Conservation (phyloP, 2,797 vertebrate genomes). For the Forpus xanthops region DNA sequence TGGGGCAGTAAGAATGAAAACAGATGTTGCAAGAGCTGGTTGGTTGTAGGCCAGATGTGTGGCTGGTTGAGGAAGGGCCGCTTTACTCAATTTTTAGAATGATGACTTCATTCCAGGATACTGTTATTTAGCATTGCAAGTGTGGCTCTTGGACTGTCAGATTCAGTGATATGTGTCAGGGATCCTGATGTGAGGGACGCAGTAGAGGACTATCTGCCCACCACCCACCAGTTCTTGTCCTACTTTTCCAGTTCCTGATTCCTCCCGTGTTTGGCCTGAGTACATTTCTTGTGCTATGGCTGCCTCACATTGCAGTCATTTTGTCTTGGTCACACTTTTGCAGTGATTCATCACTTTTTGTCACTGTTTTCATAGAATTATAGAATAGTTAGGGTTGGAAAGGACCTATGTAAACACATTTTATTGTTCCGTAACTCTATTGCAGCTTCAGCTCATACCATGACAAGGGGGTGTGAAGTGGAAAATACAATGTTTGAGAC, state of each 20-base stretch:
- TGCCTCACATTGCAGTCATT: neutral
- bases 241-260: neutral
- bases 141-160: neutral
- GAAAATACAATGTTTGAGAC: neutral
- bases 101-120: neutral
- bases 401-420: fast-evolving
- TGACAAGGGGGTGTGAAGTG: neutral
- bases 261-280: neutral
- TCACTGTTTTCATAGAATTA: too few species aligned
- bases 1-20: neutral
- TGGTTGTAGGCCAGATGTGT: neutral
- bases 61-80: neutral
- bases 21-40: neutral
- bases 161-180: neutral
- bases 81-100: neutral
- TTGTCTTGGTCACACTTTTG: neutral
- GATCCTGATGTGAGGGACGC: neutral
- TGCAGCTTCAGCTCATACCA: neutral
- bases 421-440: neutral
- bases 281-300: neutral
- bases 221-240: neutral
- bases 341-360: neutral
- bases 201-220: neutral
- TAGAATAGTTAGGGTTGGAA: too few species aligned
- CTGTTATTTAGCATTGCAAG: neutral